Percentiles rank a stretch among this genome's conserved stretches.
phyloP scores from a whole-genome alignment of 2,797 vertebrate genomes.

The Sebastes vulpes region DNA sequence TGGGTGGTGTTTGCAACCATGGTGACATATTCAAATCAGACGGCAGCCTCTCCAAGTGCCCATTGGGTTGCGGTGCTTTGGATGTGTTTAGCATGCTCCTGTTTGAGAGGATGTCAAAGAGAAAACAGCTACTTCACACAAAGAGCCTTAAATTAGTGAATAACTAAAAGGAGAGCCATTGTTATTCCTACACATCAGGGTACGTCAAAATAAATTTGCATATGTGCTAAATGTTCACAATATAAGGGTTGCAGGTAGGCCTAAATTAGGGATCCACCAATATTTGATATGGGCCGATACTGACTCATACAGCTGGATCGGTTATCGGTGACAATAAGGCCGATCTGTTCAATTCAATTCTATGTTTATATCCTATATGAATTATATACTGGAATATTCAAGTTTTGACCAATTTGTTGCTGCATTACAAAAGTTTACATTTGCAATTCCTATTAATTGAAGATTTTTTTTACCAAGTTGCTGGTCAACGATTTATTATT shows the following conservation, averaged over 20 bases:
- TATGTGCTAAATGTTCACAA: neutral
- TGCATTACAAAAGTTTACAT: too few species aligned
- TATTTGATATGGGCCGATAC: too few species aligned
- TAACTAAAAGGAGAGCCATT: neutral
- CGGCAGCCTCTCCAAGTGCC: conserved; percentile 7
- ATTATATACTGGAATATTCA: too few species aligned
- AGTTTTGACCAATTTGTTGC: too few species aligned
- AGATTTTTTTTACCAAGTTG: too few species aligned
- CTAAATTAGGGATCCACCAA: too few species aligned
- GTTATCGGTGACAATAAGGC: too few species aligned
- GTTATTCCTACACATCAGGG: neutral
- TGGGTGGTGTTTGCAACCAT: conserved; percentile 64
- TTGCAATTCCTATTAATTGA: too few species aligned
- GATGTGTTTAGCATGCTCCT: conserved; percentile 15
- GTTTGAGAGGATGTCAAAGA: conserved; percentile 7
- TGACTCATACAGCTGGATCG: too few species aligned
- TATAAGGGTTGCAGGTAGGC: neutral
- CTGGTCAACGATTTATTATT: too few species aligned
- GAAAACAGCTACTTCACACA: neutral
- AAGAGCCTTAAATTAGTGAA: neutral
- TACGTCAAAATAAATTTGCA: neutral
- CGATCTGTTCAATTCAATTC: too few species aligned
- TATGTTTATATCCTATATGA: too few species aligned
- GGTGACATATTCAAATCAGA: conserved; percentile 59
- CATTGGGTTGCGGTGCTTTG: neutral